Base-by-base conservation (phyloP, 2,113 vertebrate species). In the Tupaia chinensis region DNA sequence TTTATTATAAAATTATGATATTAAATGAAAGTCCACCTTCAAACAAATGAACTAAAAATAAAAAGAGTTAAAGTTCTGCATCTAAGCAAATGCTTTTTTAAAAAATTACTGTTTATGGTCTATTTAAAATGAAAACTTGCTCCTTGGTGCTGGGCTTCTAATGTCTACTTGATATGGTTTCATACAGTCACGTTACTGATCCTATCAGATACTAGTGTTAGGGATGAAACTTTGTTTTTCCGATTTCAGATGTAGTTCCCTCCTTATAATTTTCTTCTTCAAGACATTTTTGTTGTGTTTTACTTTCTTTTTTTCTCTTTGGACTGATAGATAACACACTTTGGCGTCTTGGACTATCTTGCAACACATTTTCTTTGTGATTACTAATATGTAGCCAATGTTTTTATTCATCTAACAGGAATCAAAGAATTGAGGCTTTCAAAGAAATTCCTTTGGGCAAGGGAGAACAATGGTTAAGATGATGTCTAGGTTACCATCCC, bases 71-170 rank as follows among this genome's bases (percentile, higher is more conserved):
- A 91, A 91, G 88, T 84, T 86, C 34, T 84, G 5, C 53, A 80
- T 88, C 12, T 90, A 25, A 69, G 58, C 20, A 78, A 9, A 32
- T 32, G 32, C 32, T 32, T 27, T 89, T 84, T 22, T 14, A 77
- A 83, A 32, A 54, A 89, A 7, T 34, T 25, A 17, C 63, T 86
- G 56, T n/a, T 66, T 81, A 32, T 65, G 53, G 11, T 29, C 15
- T 74, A 44, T 87, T 94, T 91, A 83, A 86, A 95, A 82, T 83
- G 74, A 95, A 65, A 93, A 74, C 15, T 60, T 34, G 14, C 1
- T 65, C 3, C 9, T 77, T 89, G 63, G 69, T 81, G 54, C 54
- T n/a, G 12, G 20, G 74, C 23, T 93, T 82, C 70, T 70, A 63
- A 56, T 73, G 76, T 70, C 77, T 76, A 7, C 23, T 34, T 73